Conservation (phyloP, 2,113 vertebrate species). For the Asarcornis scutulata region DNA sequence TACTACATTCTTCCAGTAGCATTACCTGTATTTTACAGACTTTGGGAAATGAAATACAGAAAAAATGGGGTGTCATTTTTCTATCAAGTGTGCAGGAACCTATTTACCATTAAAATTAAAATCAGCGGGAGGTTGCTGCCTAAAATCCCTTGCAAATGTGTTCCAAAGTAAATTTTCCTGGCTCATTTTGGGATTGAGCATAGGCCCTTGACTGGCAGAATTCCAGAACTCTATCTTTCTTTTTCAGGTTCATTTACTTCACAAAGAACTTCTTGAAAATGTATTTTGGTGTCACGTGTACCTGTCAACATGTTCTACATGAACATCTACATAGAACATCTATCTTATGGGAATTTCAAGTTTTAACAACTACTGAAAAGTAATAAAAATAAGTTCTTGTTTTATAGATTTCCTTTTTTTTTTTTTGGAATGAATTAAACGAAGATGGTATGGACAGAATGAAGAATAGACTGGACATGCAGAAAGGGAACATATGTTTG, state of each 20-base stretch:
- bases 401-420: neutral
- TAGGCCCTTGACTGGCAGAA: neutral
- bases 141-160: neutral
- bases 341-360: neutral
- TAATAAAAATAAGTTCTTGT: neutral
- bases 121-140: neutral
- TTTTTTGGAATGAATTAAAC: neutral
- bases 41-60: neutral
- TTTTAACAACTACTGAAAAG: neutral
- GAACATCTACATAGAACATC: too few relatives aligned
- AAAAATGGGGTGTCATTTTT: neutral
- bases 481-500: neutral
- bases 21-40: neutral
- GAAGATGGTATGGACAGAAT: neutral
- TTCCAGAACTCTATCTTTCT: neutral
- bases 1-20: neutral
- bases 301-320: neutral
- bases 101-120: neutral
- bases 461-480: neutral
- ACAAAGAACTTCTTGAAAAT: neutral
- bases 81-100: neutral
- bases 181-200: neutral
- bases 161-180: neutral
- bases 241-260: neutral
- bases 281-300: neutral